Percentiles rank a stretch among this genome's conserved stretches.
Evolutionary conservation across 2,888 invertebrate species (phyloP).

Genomic region (Tipula confusa): DNA sequence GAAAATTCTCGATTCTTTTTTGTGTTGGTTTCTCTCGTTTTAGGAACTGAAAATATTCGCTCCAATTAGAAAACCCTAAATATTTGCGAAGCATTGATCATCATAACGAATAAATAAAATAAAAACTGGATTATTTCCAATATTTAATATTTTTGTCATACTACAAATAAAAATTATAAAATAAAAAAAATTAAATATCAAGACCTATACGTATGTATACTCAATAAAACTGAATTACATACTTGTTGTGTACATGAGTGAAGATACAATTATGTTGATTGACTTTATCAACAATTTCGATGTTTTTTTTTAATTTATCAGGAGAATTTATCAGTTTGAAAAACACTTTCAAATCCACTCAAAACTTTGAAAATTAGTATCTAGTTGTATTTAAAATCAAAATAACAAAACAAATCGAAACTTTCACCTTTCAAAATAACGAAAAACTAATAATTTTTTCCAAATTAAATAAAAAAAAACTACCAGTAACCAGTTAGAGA

Average conservation of each 20-base stretch:
- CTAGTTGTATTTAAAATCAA: background rate
- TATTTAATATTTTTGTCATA: background rate
- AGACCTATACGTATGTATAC: background rate
- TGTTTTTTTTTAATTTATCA: background rate
- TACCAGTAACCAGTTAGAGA: background rate
- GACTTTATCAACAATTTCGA: background rate
- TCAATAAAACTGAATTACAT: background rate
- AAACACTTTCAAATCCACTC: slow-evolving; percentile 8
- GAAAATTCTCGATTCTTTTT: too few relatives aligned
- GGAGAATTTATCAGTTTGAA: background rate
- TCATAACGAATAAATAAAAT: background rate
- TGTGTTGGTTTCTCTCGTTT: too few relatives aligned
- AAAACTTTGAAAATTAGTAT: background rate
- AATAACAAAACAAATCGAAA: background rate
- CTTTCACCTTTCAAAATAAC: background rate
- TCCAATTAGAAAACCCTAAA: too few relatives aligned
- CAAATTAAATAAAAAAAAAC: background rate
- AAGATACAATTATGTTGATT: background rate
- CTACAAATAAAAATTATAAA: background rate
- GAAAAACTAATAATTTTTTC: background rate
- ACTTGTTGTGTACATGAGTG: background rate
- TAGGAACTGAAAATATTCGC: too few relatives aligned
- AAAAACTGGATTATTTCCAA: slow-evolving; percentile 12
- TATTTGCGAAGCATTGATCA: too few relatives aligned
- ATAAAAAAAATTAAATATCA: background rate